Base-by-base conservation (phyloP, 2,113 vertebrate genomes). In the Ictalurus punctatus region DNA sequence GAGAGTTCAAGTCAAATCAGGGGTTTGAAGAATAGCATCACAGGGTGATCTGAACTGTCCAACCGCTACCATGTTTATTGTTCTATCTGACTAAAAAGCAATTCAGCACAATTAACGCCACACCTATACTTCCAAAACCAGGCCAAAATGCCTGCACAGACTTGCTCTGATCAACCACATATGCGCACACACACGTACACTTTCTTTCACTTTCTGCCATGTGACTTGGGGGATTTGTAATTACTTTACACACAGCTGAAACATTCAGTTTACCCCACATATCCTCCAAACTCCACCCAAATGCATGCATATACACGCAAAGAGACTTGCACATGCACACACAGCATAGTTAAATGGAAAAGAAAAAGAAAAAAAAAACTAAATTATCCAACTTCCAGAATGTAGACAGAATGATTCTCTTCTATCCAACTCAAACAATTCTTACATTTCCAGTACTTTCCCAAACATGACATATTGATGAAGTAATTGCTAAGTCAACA, bases 31-130 rank as follows among this genome's bases (percentile, higher is more conserved):
- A 79, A 9, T 13, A 34, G 71, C 85, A 90, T 90, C 91, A 90
- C 58, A 74, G 74, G 85, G 44, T 89, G 79, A 93, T 44, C 30
- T 76, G 82, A 81, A 63, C 54, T 63, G 82, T 87, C 88, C 34
- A 52, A 88, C 88, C 86, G 88, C 90, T 84, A 74, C 86, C 89
- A 79, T 93, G 92, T 93, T 94, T 94, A 94, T 94, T 93, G 91
- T 93, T 92, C 90, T 89, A 85, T 90, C 40, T 23, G 54, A 91
- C 88, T 90, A 71, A 86, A 91, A 44, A 13, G 84, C 63, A 90
- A 92, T 92, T 91, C 92, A 92, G 94, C 93, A 93, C 56, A 17
- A 82, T 84, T 79, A 83, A 76, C 48, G 67, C 82, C 67, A 88
- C 74, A 80, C 87, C 91, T 81, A 54, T 37, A 40, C 54, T 85